These are phyloP conservation scores for Gymnobelideus leadbeateri DNA, from an alignment of 2,113 vertebrate genomes.

Conservation along the genomic window DNA sequence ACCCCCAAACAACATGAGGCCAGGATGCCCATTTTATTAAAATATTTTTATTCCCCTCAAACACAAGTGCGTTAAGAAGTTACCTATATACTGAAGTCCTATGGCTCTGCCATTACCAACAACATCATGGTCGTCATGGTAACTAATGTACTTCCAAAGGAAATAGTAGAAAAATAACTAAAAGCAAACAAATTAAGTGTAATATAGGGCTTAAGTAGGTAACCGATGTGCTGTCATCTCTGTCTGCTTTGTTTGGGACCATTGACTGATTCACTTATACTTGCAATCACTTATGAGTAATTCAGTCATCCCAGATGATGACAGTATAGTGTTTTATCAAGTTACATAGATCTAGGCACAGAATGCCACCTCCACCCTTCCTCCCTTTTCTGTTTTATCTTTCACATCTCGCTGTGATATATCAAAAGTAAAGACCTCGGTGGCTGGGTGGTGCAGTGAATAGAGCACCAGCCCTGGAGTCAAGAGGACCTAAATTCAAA, in stretches of 20 bases:
- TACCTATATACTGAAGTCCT: neutral
- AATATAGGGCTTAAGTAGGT: neutral
- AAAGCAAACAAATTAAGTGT: neutral
- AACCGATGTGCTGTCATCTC: neutral
- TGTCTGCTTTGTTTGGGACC: neutral
- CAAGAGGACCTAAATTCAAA: too few species aligned
- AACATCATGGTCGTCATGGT: neutral
- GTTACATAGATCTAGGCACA: neutral
- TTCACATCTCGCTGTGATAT: neutral
- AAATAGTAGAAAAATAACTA: neutral
- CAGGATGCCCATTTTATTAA: slow-evolving; percentile 6
- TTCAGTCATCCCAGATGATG: neutral
- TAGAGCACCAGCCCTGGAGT: too few species aligned
- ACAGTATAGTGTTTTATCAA: neutral
- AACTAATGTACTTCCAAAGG: slow-evolving; percentile 13
- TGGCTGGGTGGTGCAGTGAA: too few species aligned
- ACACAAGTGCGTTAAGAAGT: slow-evolving; percentile 21
- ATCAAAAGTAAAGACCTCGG: neutral
- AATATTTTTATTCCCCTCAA: neutral
- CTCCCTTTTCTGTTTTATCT: neutral
- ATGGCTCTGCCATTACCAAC: slow-evolving; percentile 29
- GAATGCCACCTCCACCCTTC: neutral
- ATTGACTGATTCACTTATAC: neutral
- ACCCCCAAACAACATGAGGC: neutral
- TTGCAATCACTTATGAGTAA: slow-evolving; percentile 29